Conservation (phyloP, 1,140 invertebrate species). For the Papilio polytes region DNA sequence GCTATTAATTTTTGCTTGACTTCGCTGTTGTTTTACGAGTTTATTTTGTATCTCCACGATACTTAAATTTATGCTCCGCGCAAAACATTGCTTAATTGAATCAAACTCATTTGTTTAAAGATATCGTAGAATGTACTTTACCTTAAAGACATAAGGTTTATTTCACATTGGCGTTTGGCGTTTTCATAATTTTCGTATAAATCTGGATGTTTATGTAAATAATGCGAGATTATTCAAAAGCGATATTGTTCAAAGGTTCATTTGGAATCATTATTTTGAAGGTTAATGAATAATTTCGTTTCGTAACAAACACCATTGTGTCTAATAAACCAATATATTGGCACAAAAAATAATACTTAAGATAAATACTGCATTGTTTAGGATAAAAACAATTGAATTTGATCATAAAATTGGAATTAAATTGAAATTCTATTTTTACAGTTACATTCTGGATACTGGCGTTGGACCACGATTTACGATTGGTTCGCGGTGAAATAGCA, state of each 20-base stretch:
- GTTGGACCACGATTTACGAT: conserved; percentile 85
- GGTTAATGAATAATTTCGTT: background rate
- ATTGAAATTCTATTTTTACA: conserved; percentile 70
- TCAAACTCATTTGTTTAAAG: conserved; percentile 19
- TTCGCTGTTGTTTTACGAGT: conserved; percentile 54
- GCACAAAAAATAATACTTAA: too few species aligned
- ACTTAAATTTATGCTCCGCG: conserved; percentile 36
- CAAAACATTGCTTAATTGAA: conserved; percentile 45
- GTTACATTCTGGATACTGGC: conserved; percentile 87
- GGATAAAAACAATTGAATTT: background rate
- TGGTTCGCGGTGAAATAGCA: conserved; percentile 84
- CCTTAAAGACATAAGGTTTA: background rate
- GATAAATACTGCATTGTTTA: too few species aligned
- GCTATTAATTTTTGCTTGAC: conserved; percentile 52
- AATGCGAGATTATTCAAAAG: conserved; percentile 23
- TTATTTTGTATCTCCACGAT: conserved; percentile 50
- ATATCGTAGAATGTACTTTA: background rate
- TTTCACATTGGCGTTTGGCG: background rate
- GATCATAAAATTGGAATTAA: background rate
- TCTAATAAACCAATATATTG: background rate
- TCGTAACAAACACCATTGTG: background rate
- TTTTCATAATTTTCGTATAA: conserved; percentile 19
- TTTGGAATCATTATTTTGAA: conserved; percentile 18
- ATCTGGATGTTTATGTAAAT: conserved; percentile 27
- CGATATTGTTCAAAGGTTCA: conserved; percentile 14